Percentiles rank a stretch among this genome's conserved stretches.
Conservation (phyloP, 1,140 invertebrate genomes). For the Leptopilina clavipes region DNA sequence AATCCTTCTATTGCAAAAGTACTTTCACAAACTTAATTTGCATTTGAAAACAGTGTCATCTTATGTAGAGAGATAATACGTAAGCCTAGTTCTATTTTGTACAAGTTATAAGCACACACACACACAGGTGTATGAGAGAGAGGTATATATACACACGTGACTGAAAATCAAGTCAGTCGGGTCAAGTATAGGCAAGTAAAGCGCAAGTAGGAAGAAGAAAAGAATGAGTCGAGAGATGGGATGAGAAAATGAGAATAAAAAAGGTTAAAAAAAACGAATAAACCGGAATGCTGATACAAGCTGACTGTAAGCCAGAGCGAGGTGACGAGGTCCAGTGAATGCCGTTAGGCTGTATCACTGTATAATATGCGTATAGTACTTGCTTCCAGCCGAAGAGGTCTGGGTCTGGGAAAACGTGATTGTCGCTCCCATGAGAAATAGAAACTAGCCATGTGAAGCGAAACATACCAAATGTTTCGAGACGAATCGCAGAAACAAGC, state of each 20-base stretch:
- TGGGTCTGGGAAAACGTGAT: slow-evolving; percentile 50
- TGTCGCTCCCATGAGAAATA: slow-evolving; percentile 24
- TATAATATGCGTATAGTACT: slow-evolving; percentile 46
- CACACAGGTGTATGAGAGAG: slow-evolving; percentile 17
- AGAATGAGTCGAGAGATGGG: not conserved
- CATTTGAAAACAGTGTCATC: slow-evolving; percentile 18
- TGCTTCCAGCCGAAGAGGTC: slow-evolving; percentile 32
- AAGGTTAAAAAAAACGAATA: slow-evolving; percentile 50
- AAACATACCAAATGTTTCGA: slow-evolving; percentile 42
- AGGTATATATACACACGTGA: not conserved
- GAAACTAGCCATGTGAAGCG: slow-evolving; percentile 17
- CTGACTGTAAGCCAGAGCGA: slow-evolving; percentile 39
- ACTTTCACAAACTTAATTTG: slow-evolving; percentile 18
- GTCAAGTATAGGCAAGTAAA: slow-evolving; percentile 15
- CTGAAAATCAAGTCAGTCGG: slow-evolving; percentile 29
- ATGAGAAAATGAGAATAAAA: slow-evolving; percentile 46
- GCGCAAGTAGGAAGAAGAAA: not conserved
- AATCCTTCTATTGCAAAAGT: slow-evolving; percentile 5
- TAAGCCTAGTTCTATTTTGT: slow-evolving; percentile 5
- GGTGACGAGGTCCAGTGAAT: slow-evolving; percentile 51
- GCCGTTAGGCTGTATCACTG: slow-evolving; percentile 58
- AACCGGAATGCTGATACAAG: slow-evolving; percentile 54
- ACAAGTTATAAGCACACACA: not conserved
- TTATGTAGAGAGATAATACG: not conserved
- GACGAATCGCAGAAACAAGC: slow-evolving; percentile 47